These are phyloP conservation scores for Heliothis virescens DNA, from an alignment of 1,140 invertebrate species.

Conservation along the genomic window DNA sequence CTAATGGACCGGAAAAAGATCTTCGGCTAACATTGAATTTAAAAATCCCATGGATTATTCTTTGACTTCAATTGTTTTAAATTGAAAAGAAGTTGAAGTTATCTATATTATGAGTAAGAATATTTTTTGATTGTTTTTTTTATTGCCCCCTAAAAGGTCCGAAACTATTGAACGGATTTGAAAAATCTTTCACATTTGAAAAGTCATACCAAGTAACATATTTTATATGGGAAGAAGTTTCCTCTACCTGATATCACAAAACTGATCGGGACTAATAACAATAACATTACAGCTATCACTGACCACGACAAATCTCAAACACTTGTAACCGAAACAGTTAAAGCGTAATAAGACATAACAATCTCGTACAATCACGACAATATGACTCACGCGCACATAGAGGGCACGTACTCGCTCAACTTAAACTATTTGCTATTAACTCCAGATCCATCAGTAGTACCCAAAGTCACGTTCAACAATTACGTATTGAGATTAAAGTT, in stretches of 20 bases:
- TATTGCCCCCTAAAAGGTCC: no score
- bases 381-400: conserved; percentile 7
- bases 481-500: conserved; percentile 41
- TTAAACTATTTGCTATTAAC: conserved; percentile 36
- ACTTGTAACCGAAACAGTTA: conserved; percentile 14
- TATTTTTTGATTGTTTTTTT: no score
- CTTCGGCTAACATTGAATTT: conserved; percentile 30
- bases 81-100: no score
- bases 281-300: no score
- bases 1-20: conserved; percentile 45
- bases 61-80: background rate
- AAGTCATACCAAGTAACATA: no score
- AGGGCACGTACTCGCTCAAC: conserved; percentile 26
- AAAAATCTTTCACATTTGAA: no score
- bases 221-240: background rate
- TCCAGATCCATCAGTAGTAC: conserved; percentile 22
- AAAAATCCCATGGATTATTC: conserved; percentile 19
- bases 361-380: conserved; percentile 19
- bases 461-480: conserved; percentile 37
- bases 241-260: background rate
- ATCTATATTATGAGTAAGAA: no score
- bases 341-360: conserved; percentile 21
- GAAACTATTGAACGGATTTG: no score
- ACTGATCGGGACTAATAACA: background rate
- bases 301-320: background rate